Base-by-base conservation (phyloP, 2,888 invertebrate species). In the Drosophila cognata region DNA sequence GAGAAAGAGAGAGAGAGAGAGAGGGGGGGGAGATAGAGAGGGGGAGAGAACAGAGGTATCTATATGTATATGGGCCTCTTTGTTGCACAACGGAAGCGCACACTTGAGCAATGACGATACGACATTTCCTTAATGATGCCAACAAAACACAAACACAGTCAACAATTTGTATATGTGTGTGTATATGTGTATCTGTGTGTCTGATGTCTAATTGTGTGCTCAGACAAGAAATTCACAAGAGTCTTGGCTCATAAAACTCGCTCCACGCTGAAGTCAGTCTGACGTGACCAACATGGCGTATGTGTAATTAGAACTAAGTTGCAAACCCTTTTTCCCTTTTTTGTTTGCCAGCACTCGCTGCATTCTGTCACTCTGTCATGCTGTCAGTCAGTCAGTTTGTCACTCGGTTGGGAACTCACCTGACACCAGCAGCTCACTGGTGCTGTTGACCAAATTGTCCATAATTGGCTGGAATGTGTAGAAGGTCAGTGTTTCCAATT, bases 381-480 rank as follows among this genome's bases (percentile, higher is more conserved):
- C 43, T 50, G 46, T 53, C 57, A 60, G 33, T 55, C 57, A 46
- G 48, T 55, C 74, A 57, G 53, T 60, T 52, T 48, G 62, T 66
- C 74, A 46, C 48, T 29, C 58, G 41, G 50, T 21, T 18, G 25
- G 8, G 55, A 66, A 82, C 89, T 95, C 94, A 97, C 97, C 96
- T 94, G 96, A 95, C 74, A 97, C 94, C 87, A 95, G 95, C 92
- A 97, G 95, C 94, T 96, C 95, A 92, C 96, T 96, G 91, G 95
- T 95, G 84, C 94, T 94, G 89, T 96, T 96, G 93, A 95, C 95
- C 93, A 97, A 94, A 93, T 96, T 96, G 92, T 95, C 95, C 93
- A 96, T 94, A 93, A 97, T 95, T 72, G 97, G 97, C 92, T 95
- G 95, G 79, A 92, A 92, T 91, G 96, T 96, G 91, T 96, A 96